Evolutionary conservation across 2,113 vertebrate genomes (phyloP).

Genomic region (Catharus minimus): DNA sequence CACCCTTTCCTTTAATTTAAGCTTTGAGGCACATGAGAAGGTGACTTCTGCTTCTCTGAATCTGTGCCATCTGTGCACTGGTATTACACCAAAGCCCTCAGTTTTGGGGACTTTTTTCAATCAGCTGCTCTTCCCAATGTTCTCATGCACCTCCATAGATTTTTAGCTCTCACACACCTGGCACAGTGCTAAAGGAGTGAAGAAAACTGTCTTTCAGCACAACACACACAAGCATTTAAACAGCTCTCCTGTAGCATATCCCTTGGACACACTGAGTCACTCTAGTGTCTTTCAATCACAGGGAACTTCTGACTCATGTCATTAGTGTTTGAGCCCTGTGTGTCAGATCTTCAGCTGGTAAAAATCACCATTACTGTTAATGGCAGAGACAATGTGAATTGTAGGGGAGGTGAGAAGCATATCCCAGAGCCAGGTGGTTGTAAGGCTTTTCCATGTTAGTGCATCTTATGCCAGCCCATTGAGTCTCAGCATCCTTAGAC

Average conservation of each 20-base stretch:
- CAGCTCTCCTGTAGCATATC: background rate
- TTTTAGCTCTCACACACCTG: background rate
- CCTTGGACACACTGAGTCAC: background rate
- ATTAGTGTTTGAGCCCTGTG: background rate
- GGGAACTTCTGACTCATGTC: background rate
- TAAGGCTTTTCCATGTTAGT: background rate
- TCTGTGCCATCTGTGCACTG: background rate
- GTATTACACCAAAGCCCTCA: background rate
- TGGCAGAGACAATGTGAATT: background rate
- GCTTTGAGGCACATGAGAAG: background rate
- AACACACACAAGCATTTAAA: background rate
- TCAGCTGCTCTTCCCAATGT: background rate
- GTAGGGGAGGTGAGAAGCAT: background rate
- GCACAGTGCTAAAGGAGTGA: background rate
- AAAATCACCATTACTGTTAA: background rate
- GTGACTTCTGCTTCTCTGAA: background rate
- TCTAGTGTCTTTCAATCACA: background rate
- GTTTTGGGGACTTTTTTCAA: background rate
- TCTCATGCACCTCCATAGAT: background rate
- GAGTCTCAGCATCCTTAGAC: rapidly evolving
- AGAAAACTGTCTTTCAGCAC: background rate
- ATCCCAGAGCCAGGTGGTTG: background rate
- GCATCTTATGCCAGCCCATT: background rate
- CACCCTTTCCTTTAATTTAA: background rate
- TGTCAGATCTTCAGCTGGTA: background rate